phyloP scores from a whole-genome alignment of 2,113 vertebrate species.

The Phalacrocorax aristotelis region DNA sequence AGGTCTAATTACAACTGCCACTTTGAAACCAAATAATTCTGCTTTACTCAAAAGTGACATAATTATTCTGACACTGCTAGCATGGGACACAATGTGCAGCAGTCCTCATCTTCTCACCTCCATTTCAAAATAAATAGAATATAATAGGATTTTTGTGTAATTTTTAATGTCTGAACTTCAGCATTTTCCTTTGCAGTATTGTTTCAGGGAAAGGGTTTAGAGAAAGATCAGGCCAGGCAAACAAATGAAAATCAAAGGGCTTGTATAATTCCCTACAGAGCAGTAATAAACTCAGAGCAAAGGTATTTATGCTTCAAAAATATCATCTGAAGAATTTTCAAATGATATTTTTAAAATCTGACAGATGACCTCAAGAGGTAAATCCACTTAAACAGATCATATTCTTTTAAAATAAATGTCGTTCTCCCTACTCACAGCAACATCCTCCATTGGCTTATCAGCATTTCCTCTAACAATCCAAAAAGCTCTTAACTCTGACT shows the following conservation, averaged over 20 bases:
- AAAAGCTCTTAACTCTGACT: not conserved
- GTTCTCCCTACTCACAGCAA: not conserved
- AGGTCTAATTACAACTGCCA: constrained; percentile 26
- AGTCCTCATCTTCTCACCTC: not conserved
- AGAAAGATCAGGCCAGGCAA: not conserved
- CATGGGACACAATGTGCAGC: not conserved
- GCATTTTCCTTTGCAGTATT: not conserved
- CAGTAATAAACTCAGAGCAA: not conserved
- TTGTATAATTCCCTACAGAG: not conserved
- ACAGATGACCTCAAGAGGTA: not conserved
- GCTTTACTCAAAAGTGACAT: not conserved
- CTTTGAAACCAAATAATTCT: constrained; percentile 19
- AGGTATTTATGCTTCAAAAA: not conserved
- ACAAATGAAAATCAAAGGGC: not conserved
- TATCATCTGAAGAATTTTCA: not conserved
- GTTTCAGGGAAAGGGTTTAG: not conserved
- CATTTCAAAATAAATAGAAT: not conserved
- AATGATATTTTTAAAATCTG: not conserved
- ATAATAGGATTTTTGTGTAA: not conserved
- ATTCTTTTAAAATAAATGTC: not conserved
- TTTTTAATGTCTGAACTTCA: not conserved
- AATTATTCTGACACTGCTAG: not conserved
- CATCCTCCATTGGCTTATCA: not conserved
- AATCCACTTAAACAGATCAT: constrained; percentile 1
- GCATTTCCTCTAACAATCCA: not conserved